Evolutionary conservation across 2,113 vertebrate genomes (phyloP), one percentile per base, ranked within the genome.

Genomic region (Rhagologus leucostigma): DNA sequence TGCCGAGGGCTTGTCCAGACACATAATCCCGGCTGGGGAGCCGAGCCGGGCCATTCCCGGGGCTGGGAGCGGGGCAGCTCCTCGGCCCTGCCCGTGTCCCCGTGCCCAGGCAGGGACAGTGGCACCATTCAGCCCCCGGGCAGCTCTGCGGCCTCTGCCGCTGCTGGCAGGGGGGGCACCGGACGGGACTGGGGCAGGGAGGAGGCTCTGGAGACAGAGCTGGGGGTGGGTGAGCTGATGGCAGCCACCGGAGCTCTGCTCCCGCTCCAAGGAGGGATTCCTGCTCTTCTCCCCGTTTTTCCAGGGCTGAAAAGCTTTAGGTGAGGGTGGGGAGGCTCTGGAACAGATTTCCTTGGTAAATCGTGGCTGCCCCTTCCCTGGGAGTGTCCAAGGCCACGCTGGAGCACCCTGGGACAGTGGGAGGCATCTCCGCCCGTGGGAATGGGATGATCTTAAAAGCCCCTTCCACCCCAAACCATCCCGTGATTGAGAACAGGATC

Each of bases 1-100:
- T 97, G 95, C 91, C 8, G 85, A 75, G 64, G 91, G 93, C 96
- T 84, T 97, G 95, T 95, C 93, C 86, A 87, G 96, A 92, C 95
- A 93, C 91, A 84, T 81, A 88, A 95, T 55, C 92, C 83, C 64
- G 3, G 42, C 86, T 13, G 63, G 55, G 89, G 71, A 97, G 79
- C 63, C 68, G 39, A 5, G n/a, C 57, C n/a, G 57, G 57, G 57
- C 57, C n/a, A 3, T 52, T 67, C 23, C 44, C 35, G 77, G 91
- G 30, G 79, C 74, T 39, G 20, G 6, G 7, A 59, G 4, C 16
- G 5, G 39, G 37, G 92, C 69, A 20, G 74, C 75, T 33, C 84
- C 92, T 10, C 23, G 0, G 57, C 2, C 76, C 42, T 2, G 41
- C 26, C 65, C 41, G 7, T 6, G 16, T 13, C 50, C 30, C n/a